Conservation (phyloP, 92 coral and sea anemone genomes). For the Blastomussa wellsi region DNA sequence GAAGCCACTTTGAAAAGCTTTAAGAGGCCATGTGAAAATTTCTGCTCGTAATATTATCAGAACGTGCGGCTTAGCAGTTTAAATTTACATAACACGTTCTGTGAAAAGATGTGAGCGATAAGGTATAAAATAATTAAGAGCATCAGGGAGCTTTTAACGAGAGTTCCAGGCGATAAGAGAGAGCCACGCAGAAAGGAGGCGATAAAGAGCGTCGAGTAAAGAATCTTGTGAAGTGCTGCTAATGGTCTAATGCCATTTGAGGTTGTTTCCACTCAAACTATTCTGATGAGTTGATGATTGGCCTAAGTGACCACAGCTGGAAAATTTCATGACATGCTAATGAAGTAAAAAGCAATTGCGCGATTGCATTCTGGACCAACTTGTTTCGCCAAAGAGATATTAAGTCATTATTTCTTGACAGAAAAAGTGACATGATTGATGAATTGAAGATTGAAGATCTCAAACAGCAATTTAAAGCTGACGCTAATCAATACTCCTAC, state of each 20-base stretch:
- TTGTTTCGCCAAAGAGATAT: slow-evolving; percentile 85
- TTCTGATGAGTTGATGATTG: slow-evolving; percentile 87
- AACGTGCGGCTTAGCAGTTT: slow-evolving; percentile 53
- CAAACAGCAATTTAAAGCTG: slow-evolving; percentile 66
- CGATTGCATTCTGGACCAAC: slow-evolving; percentile 73
- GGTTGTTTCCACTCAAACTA: slow-evolving; percentile 68
- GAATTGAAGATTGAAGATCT: slow-evolving; percentile 69
- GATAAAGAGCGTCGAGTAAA: slow-evolving; percentile 45
- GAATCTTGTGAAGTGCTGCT: slow-evolving; percentile 39
- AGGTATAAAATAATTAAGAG: slow-evolving; percentile 53
- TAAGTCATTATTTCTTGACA: slow-evolving; percentile 93
- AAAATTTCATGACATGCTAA: slow-evolving; percentile 82
- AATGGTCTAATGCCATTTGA: slow-evolving; percentile 68
- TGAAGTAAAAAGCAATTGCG: slow-evolving; percentile 79
- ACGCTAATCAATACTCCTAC: slow-evolving; percentile 37
- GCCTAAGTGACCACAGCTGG: slow-evolving; percentile 92
- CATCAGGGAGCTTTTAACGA: slow-evolving; percentile 49
- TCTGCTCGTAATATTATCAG: not conserved
- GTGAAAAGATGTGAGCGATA: slow-evolving; percentile 57
- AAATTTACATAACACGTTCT: slow-evolving; percentile 59
- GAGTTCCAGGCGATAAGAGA: slow-evolving; percentile 43
- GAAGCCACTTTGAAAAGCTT: not conserved
- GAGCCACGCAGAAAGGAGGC: slow-evolving; percentile 36
- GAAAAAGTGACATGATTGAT: slow-evolving; percentile 83
- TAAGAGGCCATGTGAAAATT: slow-evolving; percentile 20